Evolutionary conservation across 2,113 vertebrate species (phyloP), one percentile per base, ranked within the genome.

Genomic region (Myotis lucifugus): DNA sequence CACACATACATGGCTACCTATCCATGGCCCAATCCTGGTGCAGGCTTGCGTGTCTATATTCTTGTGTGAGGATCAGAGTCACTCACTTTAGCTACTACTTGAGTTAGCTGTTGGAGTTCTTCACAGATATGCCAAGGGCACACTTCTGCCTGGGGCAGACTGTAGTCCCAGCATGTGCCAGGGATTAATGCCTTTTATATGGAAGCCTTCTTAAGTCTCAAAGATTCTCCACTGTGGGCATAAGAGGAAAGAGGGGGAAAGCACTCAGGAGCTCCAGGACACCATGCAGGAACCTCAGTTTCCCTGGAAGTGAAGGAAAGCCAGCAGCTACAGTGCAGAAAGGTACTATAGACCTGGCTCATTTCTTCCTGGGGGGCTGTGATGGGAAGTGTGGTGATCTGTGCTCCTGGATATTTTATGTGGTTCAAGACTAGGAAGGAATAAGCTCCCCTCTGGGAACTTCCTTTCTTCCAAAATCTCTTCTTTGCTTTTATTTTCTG

Each of bases 401-500:
- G 5, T 29, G 0, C 2, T 77, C 52, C 21, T 64, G 40, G 34
- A 18, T 52, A 10, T 27, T 66, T 84, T 19, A 56, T 66, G 25
- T 56, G 8, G 18, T 37, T 67, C 81, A 89, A 78, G 7, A 46
- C 21, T 69, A 25, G 25, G 50, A 54, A 69, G 15, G 37, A 50
- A 25, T 13, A 56, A 82, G 23, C 42, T 74, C 6, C 12, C 42
- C 27, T 67, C 66, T 29, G 67, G n/a, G 25, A 59, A 7, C 34
- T 67, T 92, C 54, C 27, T 61, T 94, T 59, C n/a, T 52, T 37
- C 42, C 46, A 32, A 18, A 50, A 7, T 34, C 7, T 61, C 66
- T 86, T 76, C 37, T 50, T 92, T 19, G 10, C 59, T 91, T 85
- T 61, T 25, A 52, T 76, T 78, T 82, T 94, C 27, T 72, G 85